Base-by-base conservation (phyloP, 2,113 vertebrate genomes). In the Oreochromis niloticus region DNA sequence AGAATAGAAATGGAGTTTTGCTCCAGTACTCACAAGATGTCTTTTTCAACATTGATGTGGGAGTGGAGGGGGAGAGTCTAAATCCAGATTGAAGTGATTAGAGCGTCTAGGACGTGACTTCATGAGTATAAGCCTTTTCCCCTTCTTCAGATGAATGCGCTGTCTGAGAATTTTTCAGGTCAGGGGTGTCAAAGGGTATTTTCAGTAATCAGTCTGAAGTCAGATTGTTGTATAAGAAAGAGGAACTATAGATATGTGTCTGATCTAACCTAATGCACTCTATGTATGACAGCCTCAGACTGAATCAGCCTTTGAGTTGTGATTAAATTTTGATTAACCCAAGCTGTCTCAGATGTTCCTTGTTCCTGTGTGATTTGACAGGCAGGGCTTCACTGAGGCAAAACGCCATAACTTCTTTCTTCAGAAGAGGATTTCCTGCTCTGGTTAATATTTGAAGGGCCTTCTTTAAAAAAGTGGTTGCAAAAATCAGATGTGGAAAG, bases 1-100 rank as follows among this genome's bases (percentile, higher is more conserved):
- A 89, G 86, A 90, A 90, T 90, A 91, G 83, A 92, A 88, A 89
- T 50, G 9, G 56, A 91, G 87, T 71, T 90, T 88, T 91, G 80
- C 88, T 73, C 81, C 63, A 87, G 24, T 85, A 82, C 50, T 86
- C 89, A 85, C 71, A 93, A 83, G 85, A 94, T 90, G 87, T 84
- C 71, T 89, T 68, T 84, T 50, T 89, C 48, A 83, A 34, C 36
- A 68, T 73, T 55, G 63, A 90, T 87, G 89, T 39, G 17, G 75
- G 55, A 61, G 63, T 4, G 30, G 71, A 82, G 16, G 14, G 36
- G 34, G 80, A 61, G 34, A 86, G 81, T 81, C 57, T 73, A 81
- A 71, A 85, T 85, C 82, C 87, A 93, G 83, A 88, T 43, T 80
- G 78, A 17, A 32, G 68, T 84, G 84, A 91, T 88, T 82, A 82